Percentiles rank a stretch among this genome's conserved stretches.
Evolutionary conservation across 2,113 vertebrate genomes (phyloP).

Genomic region (Macaca nemestrina): DNA sequence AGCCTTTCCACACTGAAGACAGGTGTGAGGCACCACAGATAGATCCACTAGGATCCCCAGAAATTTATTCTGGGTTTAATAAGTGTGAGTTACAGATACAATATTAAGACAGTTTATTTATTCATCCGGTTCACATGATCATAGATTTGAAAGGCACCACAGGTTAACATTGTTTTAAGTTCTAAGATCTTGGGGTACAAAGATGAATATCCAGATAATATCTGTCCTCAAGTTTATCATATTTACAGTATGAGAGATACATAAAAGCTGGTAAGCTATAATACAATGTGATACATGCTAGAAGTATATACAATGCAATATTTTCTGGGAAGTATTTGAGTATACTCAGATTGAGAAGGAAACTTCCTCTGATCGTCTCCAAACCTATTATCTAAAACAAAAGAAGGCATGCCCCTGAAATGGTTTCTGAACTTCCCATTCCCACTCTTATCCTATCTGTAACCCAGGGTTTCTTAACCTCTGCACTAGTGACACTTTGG

Average conservation of each 20-base stretch:
- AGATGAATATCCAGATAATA: constrained; percentile 17
- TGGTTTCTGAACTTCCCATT: background rate
- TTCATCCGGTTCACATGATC: background rate
- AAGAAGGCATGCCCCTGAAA: background rate
- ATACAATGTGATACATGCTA: background rate
- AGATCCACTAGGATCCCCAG: background rate
- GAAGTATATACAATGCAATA: background rate
- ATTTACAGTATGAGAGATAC: background rate
- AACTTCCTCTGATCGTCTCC: background rate
- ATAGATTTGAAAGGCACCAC: background rate
- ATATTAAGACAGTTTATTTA: background rate
- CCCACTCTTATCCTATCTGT: background rate
- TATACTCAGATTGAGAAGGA: constrained; percentile 13
- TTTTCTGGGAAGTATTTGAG: constrained; percentile 18
- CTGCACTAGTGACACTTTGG: background rate
- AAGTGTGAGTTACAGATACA: background rate
- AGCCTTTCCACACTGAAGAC: background rate
- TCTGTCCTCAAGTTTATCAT: background rate
- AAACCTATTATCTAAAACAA: constrained; percentile 23
- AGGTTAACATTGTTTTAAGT: background rate
- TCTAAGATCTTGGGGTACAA: constrained; percentile 9
- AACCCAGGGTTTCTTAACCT: background rate
- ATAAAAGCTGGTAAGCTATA: background rate
- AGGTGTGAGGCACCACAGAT: background rate
- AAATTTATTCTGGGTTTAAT: constrained; percentile 32